Percentiles rank a stretch among this genome's conserved stretches.
Evolutionary conservation across 2,888 invertebrate genomes (phyloP).

Genomic region (Ormyrus labotus): DNA sequence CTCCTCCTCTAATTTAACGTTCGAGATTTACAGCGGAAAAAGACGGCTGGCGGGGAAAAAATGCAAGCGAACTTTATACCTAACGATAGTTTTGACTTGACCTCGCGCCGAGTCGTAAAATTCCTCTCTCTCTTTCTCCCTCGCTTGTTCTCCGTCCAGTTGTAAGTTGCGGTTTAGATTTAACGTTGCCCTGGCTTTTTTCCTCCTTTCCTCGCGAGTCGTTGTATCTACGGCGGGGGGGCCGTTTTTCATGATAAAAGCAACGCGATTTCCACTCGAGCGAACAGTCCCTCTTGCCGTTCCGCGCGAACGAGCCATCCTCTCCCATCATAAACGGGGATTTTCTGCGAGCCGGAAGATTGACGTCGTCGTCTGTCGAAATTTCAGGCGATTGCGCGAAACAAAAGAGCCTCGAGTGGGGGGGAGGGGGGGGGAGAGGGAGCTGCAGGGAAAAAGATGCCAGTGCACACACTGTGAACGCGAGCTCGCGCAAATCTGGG

Average conservation of each 20-base stretch:
- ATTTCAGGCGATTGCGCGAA: neutral
- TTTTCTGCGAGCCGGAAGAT: neutral
- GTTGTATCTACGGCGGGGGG: neutral
- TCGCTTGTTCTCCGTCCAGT: neutral
- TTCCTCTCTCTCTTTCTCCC: neutral
- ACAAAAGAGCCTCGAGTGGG: neutral
- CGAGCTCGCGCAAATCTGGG: no score
- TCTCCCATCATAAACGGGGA: conserved; percentile 27
- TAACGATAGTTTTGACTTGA: conserved; percentile 38
- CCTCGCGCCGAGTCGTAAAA: conserved; percentile 38
- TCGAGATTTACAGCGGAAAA: conserved; percentile 29
- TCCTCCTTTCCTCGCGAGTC: neutral
- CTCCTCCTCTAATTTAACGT: conserved; percentile 11
- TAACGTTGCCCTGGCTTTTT: neutral
- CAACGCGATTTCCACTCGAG: conserved; percentile 38
- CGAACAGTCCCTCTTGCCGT: conserved; percentile 1
- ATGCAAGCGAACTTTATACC: conserved; percentile 34
- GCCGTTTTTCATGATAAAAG: conserved; percentile 36
- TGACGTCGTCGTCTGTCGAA: conserved; percentile 9
- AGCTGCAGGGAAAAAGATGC: neutral
- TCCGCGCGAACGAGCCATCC: neutral
- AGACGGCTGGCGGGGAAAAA: neutral
- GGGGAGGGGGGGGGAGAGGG: no score
- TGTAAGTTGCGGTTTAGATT: conserved; percentile 30
- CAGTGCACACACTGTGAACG: no score